Percentiles rank a stretch among this genome's conserved stretches.
Evolutionary conservation across 1,140 invertebrate species (phyloP).

Genomic region (Drosophila repleta): DNA sequence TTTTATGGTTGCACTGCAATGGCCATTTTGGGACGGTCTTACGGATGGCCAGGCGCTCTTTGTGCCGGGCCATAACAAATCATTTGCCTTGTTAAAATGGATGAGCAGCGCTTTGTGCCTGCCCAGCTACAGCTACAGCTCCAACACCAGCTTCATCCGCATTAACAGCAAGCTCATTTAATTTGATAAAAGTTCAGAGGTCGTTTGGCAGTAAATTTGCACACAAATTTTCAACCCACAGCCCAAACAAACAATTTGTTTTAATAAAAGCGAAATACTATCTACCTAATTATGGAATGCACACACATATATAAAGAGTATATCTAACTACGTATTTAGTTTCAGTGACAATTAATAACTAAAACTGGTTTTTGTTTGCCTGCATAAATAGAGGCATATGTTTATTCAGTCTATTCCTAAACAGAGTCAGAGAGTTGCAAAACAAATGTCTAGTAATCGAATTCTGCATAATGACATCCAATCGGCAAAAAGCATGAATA

Average conservation of each 20-base stretch:
- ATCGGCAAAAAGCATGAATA: slow-evolving; percentile 22
- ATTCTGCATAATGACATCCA: slow-evolving; percentile 18
- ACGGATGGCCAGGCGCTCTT: slow-evolving; percentile 48
- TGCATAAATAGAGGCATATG: slow-evolving; percentile 16
- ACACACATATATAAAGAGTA: slow-evolving; percentile 1
- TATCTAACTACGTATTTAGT: slow-evolving; percentile 3
- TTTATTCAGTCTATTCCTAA: slow-evolving; percentile 3
- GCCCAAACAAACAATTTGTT: slow-evolving; percentile 22
- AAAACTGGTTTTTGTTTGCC: slow-evolving; percentile 16
- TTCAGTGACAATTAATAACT: slow-evolving; percentile 27
- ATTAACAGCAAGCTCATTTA: slow-evolving; percentile 25
- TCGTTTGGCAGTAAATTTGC: slow-evolving; percentile 32
- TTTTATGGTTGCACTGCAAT: slow-evolving; percentile 76
- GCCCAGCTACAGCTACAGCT: background rate
- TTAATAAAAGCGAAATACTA: slow-evolving; percentile 15
- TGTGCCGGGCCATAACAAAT: slow-evolving; percentile 67
- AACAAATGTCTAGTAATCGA: slow-evolving; percentile 22
- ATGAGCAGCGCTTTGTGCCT: slow-evolving; percentile 29
- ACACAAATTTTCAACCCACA: slow-evolving; percentile 10
- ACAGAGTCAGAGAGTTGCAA: slow-evolving; percentile 8
- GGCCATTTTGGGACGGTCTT: slow-evolving; percentile 75
- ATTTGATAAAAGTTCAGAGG: slow-evolving; percentile 41
- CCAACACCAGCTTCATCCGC: background rate
- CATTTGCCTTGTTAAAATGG: slow-evolving; percentile 56
- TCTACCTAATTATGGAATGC: slow-evolving; percentile 1